A percentile compares a stretch with the other conserved stretches of the same genome.
Evolutionary conservation across 2,888 invertebrate species (phyloP).

Genomic region (Cryptocephalus moraei): DNA sequence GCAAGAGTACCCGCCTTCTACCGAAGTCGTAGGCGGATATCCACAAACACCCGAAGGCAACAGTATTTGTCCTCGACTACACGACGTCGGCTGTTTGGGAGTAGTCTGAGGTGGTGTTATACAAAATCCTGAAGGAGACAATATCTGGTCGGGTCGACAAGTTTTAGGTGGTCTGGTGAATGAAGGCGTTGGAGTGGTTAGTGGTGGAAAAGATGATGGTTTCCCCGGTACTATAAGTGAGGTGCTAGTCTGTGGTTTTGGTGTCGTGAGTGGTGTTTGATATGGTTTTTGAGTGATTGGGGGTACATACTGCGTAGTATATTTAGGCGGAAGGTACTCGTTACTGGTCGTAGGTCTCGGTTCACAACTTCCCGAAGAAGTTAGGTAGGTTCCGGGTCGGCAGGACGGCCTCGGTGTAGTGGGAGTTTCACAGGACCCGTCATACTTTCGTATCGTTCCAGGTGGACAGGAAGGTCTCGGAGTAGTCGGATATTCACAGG

Average conservation of each 20-base stretch:
- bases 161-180: slow-evolving; percentile 1
- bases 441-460: slow-evolving; percentile 3
- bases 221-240: too few species aligned
- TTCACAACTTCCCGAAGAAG: slow-evolving; percentile 13
- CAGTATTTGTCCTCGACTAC: slow-evolving; percentile 7
- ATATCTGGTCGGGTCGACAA: slow-evolving; percentile 12
- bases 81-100: background rate
- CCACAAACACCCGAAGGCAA: slow-evolving; percentile 5
- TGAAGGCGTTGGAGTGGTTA: background rate
- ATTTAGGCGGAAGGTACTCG: slow-evolving; percentile 20
- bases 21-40: background rate
- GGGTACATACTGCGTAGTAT: slow-evolving; percentile 21
- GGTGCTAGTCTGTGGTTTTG: slow-evolving; percentile 7
- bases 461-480: background rate
- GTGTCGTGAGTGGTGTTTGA: slow-evolving; percentile 11
- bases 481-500: slow-evolving; percentile 5
- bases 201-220: background rate
- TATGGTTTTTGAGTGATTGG: slow-evolving; percentile 17
- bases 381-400: slow-evolving; percentile 10
- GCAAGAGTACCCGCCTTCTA: slow-evolving; percentile 3
- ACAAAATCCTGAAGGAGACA: slow-evolving; percentile 11
- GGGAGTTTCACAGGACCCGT: slow-evolving; percentile 6
- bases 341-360: slow-evolving; percentile 7
- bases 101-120: background rate
- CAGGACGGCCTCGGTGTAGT: slow-evolving; percentile 9